Evolutionary conservation across 35 echinoderm and acorn worm species (phyloP).

Genomic region (Patiria miniata): DNA sequence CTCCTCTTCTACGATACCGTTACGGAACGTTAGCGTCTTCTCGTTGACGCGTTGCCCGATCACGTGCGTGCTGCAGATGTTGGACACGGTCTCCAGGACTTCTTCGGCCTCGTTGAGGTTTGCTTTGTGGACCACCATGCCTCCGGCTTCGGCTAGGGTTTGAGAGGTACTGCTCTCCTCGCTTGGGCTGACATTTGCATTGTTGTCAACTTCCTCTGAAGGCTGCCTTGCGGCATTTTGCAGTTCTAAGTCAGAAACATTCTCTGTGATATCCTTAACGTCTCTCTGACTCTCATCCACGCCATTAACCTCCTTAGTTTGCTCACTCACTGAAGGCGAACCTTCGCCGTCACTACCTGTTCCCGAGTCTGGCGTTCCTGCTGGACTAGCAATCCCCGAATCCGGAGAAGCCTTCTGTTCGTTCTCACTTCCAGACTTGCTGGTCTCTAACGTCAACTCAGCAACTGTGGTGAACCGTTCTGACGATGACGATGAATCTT

Average conservation of each 20-base stretch:
- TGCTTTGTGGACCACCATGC: conserved; percentile 64
- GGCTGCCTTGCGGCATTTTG: neutral
- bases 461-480: conserved; percentile 14
- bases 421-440: neutral
- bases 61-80: conserved; percentile 82
- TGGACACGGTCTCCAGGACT: conserved; percentile 76
- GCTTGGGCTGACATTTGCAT: neutral
- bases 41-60: conserved; percentile 76
- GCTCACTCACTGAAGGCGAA: neutral
- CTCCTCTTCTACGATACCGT: conserved; percentile 78
- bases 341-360: neutral
- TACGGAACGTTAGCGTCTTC: conserved; percentile 73
- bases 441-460: conserved; percentile 24
- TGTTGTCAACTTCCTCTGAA: neutral
- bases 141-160: neutral
- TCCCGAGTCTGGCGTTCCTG: conserved; percentile 10
- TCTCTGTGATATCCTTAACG: conserved; percentile 35
- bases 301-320: neutral
- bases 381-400: conserved; percentile 55
- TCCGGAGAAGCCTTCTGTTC: conserved; percentile 44
- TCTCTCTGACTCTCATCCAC: conserved; percentile 28
- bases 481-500: neutral
- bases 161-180: neutral
- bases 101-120: conserved; percentile 75
- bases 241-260: conserved; percentile 38